These are phyloP conservation scores for Chlorops oryzae DNA, from an alignment of 1,140 invertebrate genomes.

Conservation along the genomic window DNA sequence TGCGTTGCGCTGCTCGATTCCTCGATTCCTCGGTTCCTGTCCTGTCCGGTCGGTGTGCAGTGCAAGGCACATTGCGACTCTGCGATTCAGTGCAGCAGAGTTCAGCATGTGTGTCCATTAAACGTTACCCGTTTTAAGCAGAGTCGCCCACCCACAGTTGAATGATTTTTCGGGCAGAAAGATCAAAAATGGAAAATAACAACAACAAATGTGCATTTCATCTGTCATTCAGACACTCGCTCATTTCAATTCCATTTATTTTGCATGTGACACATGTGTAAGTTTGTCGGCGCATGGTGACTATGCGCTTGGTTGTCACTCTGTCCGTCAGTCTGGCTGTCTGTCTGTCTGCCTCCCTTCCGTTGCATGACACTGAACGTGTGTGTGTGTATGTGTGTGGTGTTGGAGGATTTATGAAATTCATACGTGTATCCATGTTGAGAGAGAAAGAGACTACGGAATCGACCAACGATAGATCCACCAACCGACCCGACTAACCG, in stretches of 20 bases:
- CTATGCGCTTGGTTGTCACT: neutral
- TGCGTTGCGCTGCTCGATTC: too few relatives aligned
- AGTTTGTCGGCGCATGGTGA: neutral
- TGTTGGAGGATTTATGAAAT: neutral
- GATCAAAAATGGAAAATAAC: neutral
- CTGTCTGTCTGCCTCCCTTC: neutral
- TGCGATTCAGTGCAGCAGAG: too few relatives aligned
- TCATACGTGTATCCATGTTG: too few relatives aligned
- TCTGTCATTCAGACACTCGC: conserved; percentile 29
- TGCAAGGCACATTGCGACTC: too few relatives aligned
- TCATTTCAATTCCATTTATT: conserved; percentile 39
- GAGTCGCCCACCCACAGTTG: neutral
- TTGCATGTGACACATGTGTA: conserved; percentile 39
- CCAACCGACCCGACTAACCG: neutral
- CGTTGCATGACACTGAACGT: neutral
- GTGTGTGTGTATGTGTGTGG: conserved; percentile 1
- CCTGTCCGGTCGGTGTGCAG: too few relatives aligned
- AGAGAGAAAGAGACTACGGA: conserved; percentile 16
- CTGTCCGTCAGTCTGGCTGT: neutral
- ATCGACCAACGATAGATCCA: conserved; percentile 11
- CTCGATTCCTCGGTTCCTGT: too few relatives aligned
- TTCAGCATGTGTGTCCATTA: conserved; percentile 4
- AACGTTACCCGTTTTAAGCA: conserved; percentile 7
- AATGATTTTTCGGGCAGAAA: conserved; percentile 2
- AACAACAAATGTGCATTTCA: conserved; percentile 21